Evolutionary conservation across 2,888 invertebrate genomes (phyloP).

Genomic region (Anoplius nigerrimus): DNA sequence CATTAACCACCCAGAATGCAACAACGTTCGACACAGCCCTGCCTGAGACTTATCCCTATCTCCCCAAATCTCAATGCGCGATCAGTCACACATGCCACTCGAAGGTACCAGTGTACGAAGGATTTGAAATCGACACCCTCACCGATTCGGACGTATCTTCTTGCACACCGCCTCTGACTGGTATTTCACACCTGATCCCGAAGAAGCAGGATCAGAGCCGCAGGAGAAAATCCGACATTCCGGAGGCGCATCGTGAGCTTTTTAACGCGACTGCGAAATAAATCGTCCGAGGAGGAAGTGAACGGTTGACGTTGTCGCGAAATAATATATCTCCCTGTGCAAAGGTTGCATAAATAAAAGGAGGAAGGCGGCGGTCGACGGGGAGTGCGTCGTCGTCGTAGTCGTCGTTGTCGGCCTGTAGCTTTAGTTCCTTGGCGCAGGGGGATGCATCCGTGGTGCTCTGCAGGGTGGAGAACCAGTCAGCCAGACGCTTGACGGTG

Average conservation of each 20-base stretch:
- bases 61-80: no score
- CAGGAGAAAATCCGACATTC: slow-evolving; percentile 37
- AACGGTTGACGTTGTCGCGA: slow-evolving; percentile 51
- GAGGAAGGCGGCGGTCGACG: slow-evolving; percentile 10
- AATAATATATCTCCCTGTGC: slow-evolving; percentile 55
- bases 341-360: slow-evolving; percentile 59
- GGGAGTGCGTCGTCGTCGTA: not conserved
- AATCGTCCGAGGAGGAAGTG: slow-evolving; percentile 35
- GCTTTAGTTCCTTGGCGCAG: not conserved
- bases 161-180: no score
- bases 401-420: slow-evolving; percentile 14
- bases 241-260: slow-evolving; percentile 38
- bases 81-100: no score
- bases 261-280: slow-evolving; percentile 36
- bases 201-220: slow-evolving; percentile 24
- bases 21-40: no score
- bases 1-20: no score
- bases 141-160: no score
- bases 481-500: slow-evolving; percentile 31
- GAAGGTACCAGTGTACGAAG: no score
- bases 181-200: not conserved
- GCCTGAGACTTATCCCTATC: no score
- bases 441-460: no score
- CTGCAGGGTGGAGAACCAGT: slow-evolving; percentile 10
- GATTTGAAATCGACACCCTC: no score